Base-by-base conservation (phyloP, 2,113 vertebrate genomes). In the Podiceps cristatus region DNA sequence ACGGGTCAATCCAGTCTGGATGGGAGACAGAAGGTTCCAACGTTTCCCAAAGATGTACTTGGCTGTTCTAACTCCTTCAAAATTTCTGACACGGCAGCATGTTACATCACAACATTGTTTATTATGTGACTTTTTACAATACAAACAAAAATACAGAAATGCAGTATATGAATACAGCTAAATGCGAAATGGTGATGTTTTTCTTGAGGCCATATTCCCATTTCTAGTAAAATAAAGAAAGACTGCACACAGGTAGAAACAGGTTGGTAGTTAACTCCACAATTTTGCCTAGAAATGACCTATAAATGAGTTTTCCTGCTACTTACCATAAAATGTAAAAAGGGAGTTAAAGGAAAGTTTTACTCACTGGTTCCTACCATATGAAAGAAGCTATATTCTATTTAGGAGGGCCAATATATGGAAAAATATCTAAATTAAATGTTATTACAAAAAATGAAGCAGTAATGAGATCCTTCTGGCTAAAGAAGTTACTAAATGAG, bases 41-140 rank as follows among this genome's bases (percentile, higher is more conserved):
- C 11, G 5, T 8, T 35, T 35, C 60, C 47, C 47, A 31, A 18
- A 56, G 29, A 16, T 23, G 3, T 4, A 18, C 13, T 19, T 9
- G 27, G 19, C 31, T 47, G 25, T 42, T 42, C 68, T 8, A 42
- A 42, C 31, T 29, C n/a, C 37, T 56, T 59, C 3, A 50, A 19
- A 44, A 59, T 5, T 27, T 35, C 81, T 25, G 66, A 93, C 27
- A 35, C 84, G 10, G 82, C 60, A 49, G 35, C 44, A 0, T 25
- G 47, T 97, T 98, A 98, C 99, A 99, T 99, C 99, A 99, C 99
- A 99, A 99, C 98, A 98, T 98, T 97, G 98, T 99, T 99, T 99
- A 99, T 99, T 99, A 99, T 99, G 99, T 99, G 99, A 99, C 99
- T 99, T 99, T 99, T 99, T 99, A 99, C 99, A 99, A 99, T 99